Evolutionary conservation across 1,140 invertebrate species (phyloP).

Genomic region (Tribolium madens): DNA sequence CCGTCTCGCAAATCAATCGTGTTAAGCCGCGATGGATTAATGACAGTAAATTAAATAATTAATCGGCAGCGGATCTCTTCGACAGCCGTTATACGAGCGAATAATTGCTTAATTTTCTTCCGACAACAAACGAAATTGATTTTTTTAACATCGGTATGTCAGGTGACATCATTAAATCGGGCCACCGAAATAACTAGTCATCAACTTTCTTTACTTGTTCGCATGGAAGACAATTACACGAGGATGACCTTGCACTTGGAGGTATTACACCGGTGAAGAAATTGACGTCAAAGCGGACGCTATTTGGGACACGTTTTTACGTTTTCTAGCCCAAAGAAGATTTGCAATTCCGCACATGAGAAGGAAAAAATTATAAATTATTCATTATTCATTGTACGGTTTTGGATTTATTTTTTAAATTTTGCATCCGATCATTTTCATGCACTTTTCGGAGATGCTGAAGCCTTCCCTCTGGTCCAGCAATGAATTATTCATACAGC

Average conservation of each 20-base stretch:
- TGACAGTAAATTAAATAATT: constrained; percentile 28
- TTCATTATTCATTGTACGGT: no score
- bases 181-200: constrained; percentile 3
- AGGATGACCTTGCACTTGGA: constrained; percentile 27
- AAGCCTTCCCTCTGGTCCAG: no score
- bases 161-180: constrained; percentile 15
- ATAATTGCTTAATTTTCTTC: constrained; percentile 21
- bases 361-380: no score
- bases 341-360: no score
- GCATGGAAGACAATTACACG: constrained; percentile 3
- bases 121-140: constrained; percentile 5
- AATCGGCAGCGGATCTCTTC: neutral
- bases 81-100: constrained; percentile 17
- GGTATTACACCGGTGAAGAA: neutral
- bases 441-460: no score
- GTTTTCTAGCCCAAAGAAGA: neutral
- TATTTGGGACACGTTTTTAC: neutral
- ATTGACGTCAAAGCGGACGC: neutral
- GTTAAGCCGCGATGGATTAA: constrained; percentile 21
- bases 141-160: neutral
- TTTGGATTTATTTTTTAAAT: no score
- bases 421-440: no score
- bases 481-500: no score
- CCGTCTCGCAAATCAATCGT: constrained; percentile 19
- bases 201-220: constrained; percentile 11